Conservation (phyloP, 2,888 invertebrate genomes). For the Ormyrus thymus region DNA sequence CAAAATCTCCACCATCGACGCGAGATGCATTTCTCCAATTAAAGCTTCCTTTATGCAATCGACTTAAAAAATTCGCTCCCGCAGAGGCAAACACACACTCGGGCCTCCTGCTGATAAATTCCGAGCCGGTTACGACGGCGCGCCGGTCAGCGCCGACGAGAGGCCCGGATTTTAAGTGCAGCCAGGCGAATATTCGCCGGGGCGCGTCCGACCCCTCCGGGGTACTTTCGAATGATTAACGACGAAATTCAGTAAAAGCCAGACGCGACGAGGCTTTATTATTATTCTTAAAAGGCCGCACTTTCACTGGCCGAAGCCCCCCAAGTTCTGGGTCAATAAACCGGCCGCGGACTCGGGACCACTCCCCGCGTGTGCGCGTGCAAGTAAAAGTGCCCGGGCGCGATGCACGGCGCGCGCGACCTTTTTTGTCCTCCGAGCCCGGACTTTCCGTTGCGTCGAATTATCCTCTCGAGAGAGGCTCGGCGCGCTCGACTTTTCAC, state of each 20-base stretch:
- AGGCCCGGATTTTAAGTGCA: neutral
- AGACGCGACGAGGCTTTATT: neutral
- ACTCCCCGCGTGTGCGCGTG: neutral
- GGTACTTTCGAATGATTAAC: slow-evolving; percentile 40
- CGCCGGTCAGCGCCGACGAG: no score
- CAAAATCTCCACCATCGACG: no score
- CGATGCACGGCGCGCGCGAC: no score
- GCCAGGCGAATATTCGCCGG: neutral
- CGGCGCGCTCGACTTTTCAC: neutral
- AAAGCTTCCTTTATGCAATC: no score
- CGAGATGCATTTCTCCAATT: no score
- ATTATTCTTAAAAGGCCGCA: slow-evolving; percentile 56
- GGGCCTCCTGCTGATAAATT: no score
- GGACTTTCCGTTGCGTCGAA: slow-evolving; percentile 11
- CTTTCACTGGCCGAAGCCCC: slow-evolving; percentile 69
- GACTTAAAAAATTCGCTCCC: no score
- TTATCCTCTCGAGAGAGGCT: neutral
- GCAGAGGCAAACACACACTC: neutral
- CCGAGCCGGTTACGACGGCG: no score
- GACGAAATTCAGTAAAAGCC: slow-evolving; percentile 24
- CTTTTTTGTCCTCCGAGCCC: no score
- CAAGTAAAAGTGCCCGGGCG: slow-evolving; percentile 27
- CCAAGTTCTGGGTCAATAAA: slow-evolving; percentile 71
- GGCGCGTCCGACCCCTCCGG: neutral
- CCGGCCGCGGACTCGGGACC: slow-evolving; percentile 59